Percentiles rank a stretch among this genome's conserved stretches.
phyloP scores from a whole-genome alignment of 2,797 vertebrate genomes.

The Argyrosomus regius region DNA sequence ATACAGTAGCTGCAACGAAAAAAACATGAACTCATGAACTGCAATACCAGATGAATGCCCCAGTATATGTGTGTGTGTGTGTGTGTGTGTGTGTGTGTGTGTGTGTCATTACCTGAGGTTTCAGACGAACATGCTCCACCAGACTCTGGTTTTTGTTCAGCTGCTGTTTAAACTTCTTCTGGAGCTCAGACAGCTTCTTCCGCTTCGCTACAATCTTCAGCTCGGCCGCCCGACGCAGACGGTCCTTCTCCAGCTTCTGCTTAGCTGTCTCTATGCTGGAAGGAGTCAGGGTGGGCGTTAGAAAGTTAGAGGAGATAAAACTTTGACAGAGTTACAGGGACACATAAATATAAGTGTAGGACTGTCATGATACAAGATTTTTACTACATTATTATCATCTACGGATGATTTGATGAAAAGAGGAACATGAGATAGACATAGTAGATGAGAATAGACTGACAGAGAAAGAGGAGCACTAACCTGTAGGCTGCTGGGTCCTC shows the following conservation, averaged over 20 bases:
- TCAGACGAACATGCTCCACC: conserved; percentile 88
- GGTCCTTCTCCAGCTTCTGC: conserved; percentile 88
- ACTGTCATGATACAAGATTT: too few relatives aligned
- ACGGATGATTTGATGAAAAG: not conserved
- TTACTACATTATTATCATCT: too few relatives aligned
- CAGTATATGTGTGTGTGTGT: too few relatives aligned
- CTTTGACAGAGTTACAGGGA: not conserved
- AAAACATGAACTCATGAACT: too few relatives aligned
- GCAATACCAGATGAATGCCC: too few relatives aligned
- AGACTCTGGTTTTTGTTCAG: conserved; percentile 86
- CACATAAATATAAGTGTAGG: not conserved
- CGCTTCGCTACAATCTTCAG: conserved; percentile 81
- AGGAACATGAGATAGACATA: not conserved
- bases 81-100: too few relatives aligned
- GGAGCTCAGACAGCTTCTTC: conserved; percentile 82
- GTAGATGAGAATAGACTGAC: not conserved
- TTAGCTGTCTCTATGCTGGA: conserved; percentile 91
- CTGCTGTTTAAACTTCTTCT: conserved; percentile 82
- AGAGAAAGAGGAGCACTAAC: conserved; percentile 71
- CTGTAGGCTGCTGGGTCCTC: conserved; percentile 89
- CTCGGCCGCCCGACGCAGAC: conserved; percentile 86
- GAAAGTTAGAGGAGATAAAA: not conserved
- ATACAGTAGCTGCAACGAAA: too few relatives aligned
- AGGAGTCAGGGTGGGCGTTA: not conserved
- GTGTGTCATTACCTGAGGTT: conserved; percentile 75